phyloP scores from a whole-genome alignment of 1,140 invertebrate genomes.

The Dufourea novaeangliae region DNA sequence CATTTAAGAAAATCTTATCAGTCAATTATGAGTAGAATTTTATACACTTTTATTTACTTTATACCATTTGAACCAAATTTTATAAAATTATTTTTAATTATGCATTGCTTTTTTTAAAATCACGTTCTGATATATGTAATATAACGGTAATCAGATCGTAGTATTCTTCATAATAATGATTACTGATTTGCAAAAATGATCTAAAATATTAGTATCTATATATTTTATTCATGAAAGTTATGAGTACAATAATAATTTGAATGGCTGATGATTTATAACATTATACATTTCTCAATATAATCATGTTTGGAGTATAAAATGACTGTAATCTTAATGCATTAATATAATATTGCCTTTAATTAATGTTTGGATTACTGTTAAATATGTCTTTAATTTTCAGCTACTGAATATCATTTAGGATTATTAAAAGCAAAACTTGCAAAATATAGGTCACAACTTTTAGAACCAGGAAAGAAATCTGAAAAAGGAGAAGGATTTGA shows the following conservation, averaged over 20 bases:
- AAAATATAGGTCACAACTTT: constrained; percentile 96
- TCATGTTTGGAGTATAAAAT: neutral
- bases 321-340: constrained; percentile 24
- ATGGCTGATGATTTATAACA: neutral
- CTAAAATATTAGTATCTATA: too few species aligned
- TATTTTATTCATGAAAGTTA: neutral
- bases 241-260: neutral
- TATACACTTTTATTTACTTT: neutral
- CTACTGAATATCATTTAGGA: constrained; percentile 99
- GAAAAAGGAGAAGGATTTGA: constrained; percentile 99
- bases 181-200: neutral
- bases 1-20: neutral
- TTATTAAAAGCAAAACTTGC: constrained; percentile 99
- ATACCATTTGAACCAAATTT: neutral
- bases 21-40: neutral
- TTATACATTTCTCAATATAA: neutral
- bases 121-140: neutral
- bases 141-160: neutral
- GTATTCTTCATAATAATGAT: neutral
- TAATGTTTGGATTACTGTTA: constrained; percentile 14
- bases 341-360: neutral
- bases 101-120: neutral
- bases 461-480: constrained; percentile 97
- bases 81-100: neutral
- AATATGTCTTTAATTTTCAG: constrained; percentile 82